Evolutionary conservation across 2,113 vertebrate species (phyloP).

Genomic region (Pimephales promelas): DNA sequence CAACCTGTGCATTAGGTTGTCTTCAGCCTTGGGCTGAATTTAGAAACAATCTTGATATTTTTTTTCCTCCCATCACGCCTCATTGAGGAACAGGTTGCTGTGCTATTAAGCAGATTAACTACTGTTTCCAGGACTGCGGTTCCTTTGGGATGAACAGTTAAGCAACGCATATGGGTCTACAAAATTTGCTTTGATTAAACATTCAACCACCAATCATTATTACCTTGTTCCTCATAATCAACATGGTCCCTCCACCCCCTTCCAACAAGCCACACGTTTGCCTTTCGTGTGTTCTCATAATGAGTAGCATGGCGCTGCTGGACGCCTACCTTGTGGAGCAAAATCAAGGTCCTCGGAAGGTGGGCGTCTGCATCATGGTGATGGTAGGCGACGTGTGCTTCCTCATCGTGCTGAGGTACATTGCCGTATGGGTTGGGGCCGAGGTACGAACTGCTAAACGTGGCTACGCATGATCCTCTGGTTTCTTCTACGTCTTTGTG

Average conservation of each 20-base stretch:
- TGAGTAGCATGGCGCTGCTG: conserved; percentile 63
- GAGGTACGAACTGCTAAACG: conserved; percentile 61
- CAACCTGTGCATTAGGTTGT: conserved; percentile 14
- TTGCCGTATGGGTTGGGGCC: conserved; percentile 61
- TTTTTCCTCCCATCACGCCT: background rate
- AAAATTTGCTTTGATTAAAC: background rate
- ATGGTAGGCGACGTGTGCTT: conserved; percentile 62
- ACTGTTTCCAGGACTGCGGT: background rate
- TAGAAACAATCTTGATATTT: conserved; percentile 4
- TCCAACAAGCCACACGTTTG: conserved; percentile 61
- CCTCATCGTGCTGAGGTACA: conserved; percentile 60
- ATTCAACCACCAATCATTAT: background rate
- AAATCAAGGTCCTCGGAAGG: conserved; percentile 59
- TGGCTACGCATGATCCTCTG: conserved; percentile 65
- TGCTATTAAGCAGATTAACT: conserved; percentile 3
- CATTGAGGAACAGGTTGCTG: conserved; percentile 14
- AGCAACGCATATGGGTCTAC: conserved; percentile 24
- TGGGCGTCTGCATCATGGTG: conserved; percentile 63
- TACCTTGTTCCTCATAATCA: conserved; percentile 10
- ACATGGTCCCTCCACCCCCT: conserved; percentile 58
- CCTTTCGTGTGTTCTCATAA: conserved; percentile 60
- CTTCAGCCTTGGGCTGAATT: conserved; percentile 11
- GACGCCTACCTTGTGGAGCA: conserved; percentile 64
- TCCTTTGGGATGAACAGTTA: conserved; percentile 16
- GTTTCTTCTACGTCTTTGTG: conserved; percentile 66